Conservation (phyloP, 2,113 vertebrate species). For the Empidonax traillii region DNA sequence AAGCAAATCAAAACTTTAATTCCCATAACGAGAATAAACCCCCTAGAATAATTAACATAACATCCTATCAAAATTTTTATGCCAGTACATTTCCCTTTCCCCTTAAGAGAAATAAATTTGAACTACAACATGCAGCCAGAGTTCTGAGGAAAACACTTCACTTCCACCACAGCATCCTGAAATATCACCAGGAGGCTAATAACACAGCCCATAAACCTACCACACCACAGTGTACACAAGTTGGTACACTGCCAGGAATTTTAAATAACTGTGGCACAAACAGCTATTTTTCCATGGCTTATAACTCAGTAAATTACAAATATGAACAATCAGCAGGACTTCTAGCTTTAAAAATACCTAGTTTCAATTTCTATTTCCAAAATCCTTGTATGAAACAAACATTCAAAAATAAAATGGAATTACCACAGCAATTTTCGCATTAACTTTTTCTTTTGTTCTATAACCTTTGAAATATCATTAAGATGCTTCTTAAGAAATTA, state of each 20-base stretch:
- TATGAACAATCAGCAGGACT: neutral
- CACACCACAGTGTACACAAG: neutral
- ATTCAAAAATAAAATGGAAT: neutral
- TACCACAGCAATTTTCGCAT: neutral
- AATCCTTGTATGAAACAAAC: neutral
- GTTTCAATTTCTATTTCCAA: neutral
- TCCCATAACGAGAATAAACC: neutral
- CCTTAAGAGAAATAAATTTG: neutral
- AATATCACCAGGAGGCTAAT: neutral
- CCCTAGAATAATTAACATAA: neutral
- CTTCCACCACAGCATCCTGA: slow-evolving; percentile 14
- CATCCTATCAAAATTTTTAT: neutral
- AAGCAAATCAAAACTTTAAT: neutral
- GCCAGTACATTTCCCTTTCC: neutral
- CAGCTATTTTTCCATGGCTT: neutral
- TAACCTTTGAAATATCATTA: neutral
- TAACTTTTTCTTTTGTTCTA: neutral
- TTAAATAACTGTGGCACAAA: neutral
- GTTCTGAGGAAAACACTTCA: neutral
- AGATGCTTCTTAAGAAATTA: neutral
- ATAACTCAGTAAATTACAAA: neutral
- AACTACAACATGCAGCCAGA: neutral
- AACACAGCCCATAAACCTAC: neutral
- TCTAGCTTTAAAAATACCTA: neutral
- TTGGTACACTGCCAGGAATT: neutral